These are phyloP conservation scores for Pseudochirops cupreus DNA, from an alignment of 2,797 vertebrate species.

Conservation along the genomic window DNA sequence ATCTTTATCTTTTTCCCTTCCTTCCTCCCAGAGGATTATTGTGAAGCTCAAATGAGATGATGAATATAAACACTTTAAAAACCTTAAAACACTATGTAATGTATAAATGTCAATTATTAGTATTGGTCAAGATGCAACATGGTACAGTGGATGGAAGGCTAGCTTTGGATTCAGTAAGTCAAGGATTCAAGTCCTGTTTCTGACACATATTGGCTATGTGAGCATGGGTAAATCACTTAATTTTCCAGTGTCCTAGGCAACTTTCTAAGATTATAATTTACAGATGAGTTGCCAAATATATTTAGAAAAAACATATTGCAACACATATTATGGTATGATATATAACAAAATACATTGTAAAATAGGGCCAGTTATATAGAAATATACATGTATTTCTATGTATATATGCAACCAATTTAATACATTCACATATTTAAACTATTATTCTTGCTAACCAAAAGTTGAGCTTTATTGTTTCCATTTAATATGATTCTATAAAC, in stretches of 20 bases:
- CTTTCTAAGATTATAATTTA: not conserved
- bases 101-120: not conserved
- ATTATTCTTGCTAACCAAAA: not conserved
- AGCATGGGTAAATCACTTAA: not conserved
- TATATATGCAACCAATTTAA: not conserved
- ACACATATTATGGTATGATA: not conserved
- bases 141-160: not conserved
- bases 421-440: not conserved
- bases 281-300: not conserved
- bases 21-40: not conserved
- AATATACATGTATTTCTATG: not conserved
- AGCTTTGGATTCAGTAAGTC: not conserved
- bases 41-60: not conserved
- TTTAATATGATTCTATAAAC: not conserved
- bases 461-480: not conserved
- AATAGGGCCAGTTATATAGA: not conserved
- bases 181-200: not conserved
- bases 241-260: not conserved
- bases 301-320: not conserved
- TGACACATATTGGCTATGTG: not conserved
- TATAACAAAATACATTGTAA: not conserved
- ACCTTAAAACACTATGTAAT: not conserved
- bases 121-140: not conserved
- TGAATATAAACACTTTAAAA: not conserved
- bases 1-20: not conserved